Percentiles rank a stretch among this genome's conserved stretches.
These are phyloP conservation scores for Aptenodytes patagonicus DNA, from an alignment of 2,113 vertebrate genomes.

Conservation along the genomic window DNA sequence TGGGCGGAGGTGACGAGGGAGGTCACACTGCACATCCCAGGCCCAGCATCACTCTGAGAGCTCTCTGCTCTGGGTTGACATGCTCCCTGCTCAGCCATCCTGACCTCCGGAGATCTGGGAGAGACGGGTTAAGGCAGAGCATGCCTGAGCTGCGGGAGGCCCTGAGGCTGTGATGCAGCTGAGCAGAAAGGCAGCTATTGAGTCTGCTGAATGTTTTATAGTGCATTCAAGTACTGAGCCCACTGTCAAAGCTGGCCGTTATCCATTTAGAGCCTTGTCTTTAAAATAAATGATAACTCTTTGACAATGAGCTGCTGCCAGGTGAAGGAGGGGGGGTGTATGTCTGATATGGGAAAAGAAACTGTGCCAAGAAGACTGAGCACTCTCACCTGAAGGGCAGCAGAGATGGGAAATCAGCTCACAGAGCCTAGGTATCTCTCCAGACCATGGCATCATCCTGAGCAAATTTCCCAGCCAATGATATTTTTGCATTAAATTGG, in stretches of 20 bases:
- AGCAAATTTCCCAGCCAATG: neutral
- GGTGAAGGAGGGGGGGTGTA: neutral
- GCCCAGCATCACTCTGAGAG: neutral
- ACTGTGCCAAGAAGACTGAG: neutral
- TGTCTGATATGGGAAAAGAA: neutral
- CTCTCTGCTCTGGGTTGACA: neutral
- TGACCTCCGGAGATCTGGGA: neutral
- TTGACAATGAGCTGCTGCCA: neutral
- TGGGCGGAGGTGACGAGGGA: neutral
- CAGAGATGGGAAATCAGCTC: neutral
- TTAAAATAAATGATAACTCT: neutral
- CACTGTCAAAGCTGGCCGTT: neutral
- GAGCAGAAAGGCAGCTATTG: neutral
- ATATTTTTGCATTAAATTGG: neutral
- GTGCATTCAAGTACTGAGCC: neutral
- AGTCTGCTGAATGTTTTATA: slow-evolving; percentile 21
- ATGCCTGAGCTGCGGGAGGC: neutral
- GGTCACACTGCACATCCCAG: neutral
- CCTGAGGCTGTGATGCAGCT: neutral
- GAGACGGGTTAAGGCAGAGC: neutral
- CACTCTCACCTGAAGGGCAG: neutral
- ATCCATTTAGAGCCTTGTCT: slow-evolving; percentile 2
- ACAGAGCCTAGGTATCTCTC: neutral
- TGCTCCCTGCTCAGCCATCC: neutral
- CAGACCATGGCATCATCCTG: neutral